A percentile compares a stretch with the other conserved stretches of the same genome.
Evolutionary conservation across 1,140 invertebrate species (phyloP).

Genomic region (Pseudomyrmex flavicornis): DNA sequence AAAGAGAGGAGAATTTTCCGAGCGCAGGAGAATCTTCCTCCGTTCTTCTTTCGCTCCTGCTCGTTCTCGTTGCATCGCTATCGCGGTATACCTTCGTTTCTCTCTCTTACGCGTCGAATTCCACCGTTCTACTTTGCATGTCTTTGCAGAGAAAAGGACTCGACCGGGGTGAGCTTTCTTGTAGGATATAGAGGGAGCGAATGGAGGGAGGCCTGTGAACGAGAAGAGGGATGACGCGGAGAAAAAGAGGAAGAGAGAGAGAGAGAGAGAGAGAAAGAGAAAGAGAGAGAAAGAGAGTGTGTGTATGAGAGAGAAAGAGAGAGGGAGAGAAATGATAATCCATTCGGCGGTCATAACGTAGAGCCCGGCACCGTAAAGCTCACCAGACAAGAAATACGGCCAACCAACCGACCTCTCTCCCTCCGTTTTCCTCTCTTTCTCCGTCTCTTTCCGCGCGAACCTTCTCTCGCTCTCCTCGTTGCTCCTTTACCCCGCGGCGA

Average conservation of each 20-base stretch:
- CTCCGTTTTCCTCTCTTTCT: slow-evolving; percentile 66
- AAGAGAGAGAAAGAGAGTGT: no score
- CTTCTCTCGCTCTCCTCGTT: slow-evolving; percentile 50
- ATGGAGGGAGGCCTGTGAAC: slow-evolving; percentile 1
- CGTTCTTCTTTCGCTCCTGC: slow-evolving; percentile 10
- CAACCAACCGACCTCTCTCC: slow-evolving; percentile 77
- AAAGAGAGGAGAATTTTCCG: slow-evolving; percentile 70
- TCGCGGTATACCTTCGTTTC: neutral
- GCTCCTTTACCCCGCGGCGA: slow-evolving; percentile 74
- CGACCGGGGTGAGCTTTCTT: slow-evolving; percentile 68
- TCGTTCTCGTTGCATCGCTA: neutral
- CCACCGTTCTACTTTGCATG: slow-evolving; percentile 76
- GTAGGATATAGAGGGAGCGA: slow-evolving; percentile 67
- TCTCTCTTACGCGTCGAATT: slow-evolving; percentile 40
- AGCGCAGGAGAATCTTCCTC: slow-evolving; percentile 24
- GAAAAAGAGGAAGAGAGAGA: slow-evolving; percentile 40
- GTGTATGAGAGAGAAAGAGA: slow-evolving; percentile 45
- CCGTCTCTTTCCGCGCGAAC: slow-evolving; percentile 55
- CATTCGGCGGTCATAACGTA: slow-evolving; percentile 84
- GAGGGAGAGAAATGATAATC: slow-evolving; percentile 83
- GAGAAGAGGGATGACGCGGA: no score
- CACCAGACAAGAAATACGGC: slow-evolving; percentile 85
- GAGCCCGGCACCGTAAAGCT: slow-evolving; percentile 82
- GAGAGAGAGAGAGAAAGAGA: slow-evolving; percentile 61
- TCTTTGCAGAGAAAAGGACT: slow-evolving; percentile 68